Conservation (phyloP, 1,140 invertebrate genomes). For the Zaprionus tsacasi region DNA sequence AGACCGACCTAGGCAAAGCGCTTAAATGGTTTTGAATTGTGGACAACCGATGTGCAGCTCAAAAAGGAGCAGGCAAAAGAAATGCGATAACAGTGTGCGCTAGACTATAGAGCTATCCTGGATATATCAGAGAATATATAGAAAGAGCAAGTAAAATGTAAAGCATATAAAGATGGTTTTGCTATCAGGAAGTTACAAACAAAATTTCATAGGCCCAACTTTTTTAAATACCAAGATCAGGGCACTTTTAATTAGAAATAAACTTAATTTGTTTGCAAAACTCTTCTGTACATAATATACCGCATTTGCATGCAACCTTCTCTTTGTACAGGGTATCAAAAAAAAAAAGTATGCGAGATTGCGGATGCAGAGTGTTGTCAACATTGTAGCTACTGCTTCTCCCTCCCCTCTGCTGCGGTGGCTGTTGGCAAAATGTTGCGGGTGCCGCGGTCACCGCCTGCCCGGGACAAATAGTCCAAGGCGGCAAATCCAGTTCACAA, state of each 20-base stretch:
- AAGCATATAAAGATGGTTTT: neutral
- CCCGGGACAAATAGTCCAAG: slow-evolving; percentile 59
- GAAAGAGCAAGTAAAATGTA: too few relatives aligned
- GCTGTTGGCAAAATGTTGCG: slow-evolving; percentile 77
- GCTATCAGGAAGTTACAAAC: neutral
- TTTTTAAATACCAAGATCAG: neutral
- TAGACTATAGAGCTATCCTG: neutral
- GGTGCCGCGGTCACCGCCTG: slow-evolving; percentile 40
- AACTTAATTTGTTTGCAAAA: too few relatives aligned
- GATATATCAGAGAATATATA: too few relatives aligned
- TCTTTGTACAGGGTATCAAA: neutral
- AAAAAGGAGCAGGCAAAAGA: neutral
- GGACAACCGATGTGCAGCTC: slow-evolving; percentile 40
- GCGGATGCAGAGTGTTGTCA: slow-evolving; percentile 51
- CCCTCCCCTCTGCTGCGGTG: slow-evolving; percentile 58
- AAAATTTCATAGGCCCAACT: neutral
- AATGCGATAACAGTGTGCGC: too few relatives aligned
- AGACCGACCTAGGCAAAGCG: slow-evolving; percentile 52
- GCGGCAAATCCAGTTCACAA: slow-evolving; percentile 72
- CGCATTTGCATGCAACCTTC: neutral
- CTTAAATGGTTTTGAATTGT: slow-evolving; percentile 81
- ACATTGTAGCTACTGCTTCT: slow-evolving; percentile 68
- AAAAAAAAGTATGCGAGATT: neutral
- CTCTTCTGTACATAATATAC: too few relatives aligned
- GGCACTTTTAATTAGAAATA: neutral